Conservation (phyloP, 2,113 vertebrate species). For the Oxyura jamaicensis region DNA sequence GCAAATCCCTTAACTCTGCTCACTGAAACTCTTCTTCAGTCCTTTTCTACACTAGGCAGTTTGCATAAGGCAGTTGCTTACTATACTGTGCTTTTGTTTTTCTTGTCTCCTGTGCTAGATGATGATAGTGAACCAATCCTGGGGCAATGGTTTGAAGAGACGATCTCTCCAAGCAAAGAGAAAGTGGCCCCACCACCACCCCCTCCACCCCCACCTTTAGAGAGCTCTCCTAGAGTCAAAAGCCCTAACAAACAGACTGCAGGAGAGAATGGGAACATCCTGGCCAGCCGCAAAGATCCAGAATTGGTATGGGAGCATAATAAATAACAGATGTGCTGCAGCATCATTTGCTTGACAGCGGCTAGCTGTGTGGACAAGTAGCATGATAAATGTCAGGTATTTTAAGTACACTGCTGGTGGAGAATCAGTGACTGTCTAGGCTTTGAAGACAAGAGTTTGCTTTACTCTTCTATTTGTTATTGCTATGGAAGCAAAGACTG, state of each 20-base stretch:
- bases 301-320: conserved; percentile 85
- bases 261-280: conserved; percentile 95
- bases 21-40: neutral
- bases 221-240: conserved; percentile 92
- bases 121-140: conserved; percentile 98
- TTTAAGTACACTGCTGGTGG: neutral
- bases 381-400: rapidly evolving
- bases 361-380: neutral
- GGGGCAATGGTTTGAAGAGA: conserved; percentile 99
- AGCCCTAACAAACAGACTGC: conserved; percentile 92
- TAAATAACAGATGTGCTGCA: neutral
- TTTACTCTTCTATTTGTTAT: neutral
- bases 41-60: neutral
- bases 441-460: neutral
- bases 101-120: conserved; percentile 76
- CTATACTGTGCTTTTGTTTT: neutral
- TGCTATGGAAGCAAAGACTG: neutral
- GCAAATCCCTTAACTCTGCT: neutral
- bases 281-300: conserved; percentile 96
- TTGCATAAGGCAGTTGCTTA: neutral
- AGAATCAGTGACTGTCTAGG: neutral
- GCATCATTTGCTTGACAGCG: neutral
- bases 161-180: conserved; percentile 96
- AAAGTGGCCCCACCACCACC: conserved; percentile 92
- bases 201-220: conserved; percentile 90